These are phyloP conservation scores for Dendrolimus kikuchii DNA, from an alignment of 1,140 invertebrate genomes.

Conservation along the genomic window DNA sequence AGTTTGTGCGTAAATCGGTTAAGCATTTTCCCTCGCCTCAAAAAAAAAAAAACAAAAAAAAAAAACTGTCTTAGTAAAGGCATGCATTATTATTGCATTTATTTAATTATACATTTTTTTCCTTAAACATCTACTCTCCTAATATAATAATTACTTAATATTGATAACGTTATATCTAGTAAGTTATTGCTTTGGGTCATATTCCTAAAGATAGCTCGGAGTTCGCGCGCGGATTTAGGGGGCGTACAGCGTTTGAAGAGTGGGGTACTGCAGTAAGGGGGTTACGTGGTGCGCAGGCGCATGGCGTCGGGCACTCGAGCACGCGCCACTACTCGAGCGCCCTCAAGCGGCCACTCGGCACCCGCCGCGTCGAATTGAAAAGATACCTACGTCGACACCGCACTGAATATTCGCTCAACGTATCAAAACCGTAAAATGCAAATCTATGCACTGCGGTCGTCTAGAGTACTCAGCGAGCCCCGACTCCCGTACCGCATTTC, in stretches of 20 bases:
- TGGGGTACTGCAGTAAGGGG: constrained; percentile 7
- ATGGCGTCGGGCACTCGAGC: constrained; percentile 54
- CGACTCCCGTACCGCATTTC: constrained; percentile 42
- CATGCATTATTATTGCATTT: too few relatives aligned
- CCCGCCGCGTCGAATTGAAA: constrained; percentile 66
- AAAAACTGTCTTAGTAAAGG: too few relatives aligned
- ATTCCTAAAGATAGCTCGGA: neutral
- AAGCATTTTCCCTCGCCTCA: too few relatives aligned
- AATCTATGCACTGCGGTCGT: constrained; percentile 68
- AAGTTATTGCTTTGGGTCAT: too few relatives aligned
- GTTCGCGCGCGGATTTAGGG: constrained; percentile 13
- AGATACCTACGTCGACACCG: constrained; percentile 67
- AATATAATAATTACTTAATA: too few relatives aligned
- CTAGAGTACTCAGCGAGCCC: constrained; percentile 56
- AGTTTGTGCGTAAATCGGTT: too few relatives aligned
- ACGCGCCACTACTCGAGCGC: constrained; percentile 60
- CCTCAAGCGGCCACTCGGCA: constrained; percentile 53
- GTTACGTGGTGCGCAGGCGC: constrained; percentile 51
- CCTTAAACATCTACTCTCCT: too few relatives aligned
- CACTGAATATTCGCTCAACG: constrained; percentile 67
- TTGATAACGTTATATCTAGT: too few relatives aligned
- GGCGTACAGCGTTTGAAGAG: constrained; percentile 8
- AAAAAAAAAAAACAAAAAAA: too few relatives aligned
- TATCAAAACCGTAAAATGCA: constrained; percentile 71
- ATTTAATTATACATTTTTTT: too few relatives aligned